phyloP scores from a whole-genome alignment of 2,888 invertebrate genomes.

The Andrena fulva region DNA sequence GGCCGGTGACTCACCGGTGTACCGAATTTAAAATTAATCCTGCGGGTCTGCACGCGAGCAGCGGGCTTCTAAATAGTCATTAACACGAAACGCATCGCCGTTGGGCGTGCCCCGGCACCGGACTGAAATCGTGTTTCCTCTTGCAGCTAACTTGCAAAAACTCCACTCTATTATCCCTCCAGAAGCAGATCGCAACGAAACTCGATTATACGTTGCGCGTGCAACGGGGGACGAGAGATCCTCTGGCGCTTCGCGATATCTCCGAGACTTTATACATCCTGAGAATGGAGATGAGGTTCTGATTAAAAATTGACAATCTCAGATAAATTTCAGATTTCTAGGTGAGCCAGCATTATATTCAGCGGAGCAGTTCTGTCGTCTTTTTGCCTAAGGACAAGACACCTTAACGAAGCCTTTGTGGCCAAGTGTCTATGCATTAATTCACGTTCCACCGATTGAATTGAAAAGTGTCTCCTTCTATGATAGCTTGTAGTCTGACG shows the following conservation, averaged over 20 bases:
- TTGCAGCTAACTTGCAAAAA: conserved; percentile 29
- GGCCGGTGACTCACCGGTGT: conserved; percentile 31
- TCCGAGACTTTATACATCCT: not conserved
- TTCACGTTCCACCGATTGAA: conserved; percentile 8
- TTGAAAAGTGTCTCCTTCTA: conserved; percentile 55
- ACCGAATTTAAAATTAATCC: conserved; percentile 49
- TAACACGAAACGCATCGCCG: conserved; percentile 45
- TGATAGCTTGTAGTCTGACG: conserved; percentile 38
- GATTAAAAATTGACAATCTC: too few species aligned
- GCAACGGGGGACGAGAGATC: conserved; percentile 11
- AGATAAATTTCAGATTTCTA: conserved; percentile 2
- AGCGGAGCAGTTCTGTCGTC: not conserved
- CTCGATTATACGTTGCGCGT: conserved; percentile 30
- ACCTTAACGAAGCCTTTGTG: conserved; percentile 46
- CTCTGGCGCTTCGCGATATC: conserved; percentile 1
- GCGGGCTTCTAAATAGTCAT: conserved; percentile 42
- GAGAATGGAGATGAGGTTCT: conserved; percentile 3
- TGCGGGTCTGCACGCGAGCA: conserved; percentile 49
- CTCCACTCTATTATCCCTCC: conserved; percentile 25
- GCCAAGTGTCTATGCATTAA: conserved; percentile 8
- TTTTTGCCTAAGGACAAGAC: conserved; percentile 29
- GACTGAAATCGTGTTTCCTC: conserved; percentile 13
- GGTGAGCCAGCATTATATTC: conserved; percentile 2
- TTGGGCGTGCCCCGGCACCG: conserved; percentile 32
- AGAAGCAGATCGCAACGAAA: conserved; percentile 30